These are phyloP conservation scores for Acanthurus lineatus DNA, from an alignment of 2,797 vertebrate species.

Conservation along the genomic window DNA sequence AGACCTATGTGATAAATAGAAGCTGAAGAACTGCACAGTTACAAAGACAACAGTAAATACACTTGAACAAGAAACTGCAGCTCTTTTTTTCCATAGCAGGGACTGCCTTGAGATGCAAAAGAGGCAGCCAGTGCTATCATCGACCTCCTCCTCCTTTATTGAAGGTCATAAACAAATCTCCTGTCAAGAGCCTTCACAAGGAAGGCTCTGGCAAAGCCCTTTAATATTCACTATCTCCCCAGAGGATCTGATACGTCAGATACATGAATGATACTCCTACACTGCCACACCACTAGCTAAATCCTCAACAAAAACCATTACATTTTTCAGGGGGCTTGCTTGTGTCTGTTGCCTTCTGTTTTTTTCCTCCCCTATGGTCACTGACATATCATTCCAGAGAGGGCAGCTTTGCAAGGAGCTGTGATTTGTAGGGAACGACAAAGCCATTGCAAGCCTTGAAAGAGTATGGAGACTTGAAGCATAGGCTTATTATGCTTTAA, in stretches of 20 bases:
- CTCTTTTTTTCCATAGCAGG: slow-evolving; percentile 13
- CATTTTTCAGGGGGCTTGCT: slow-evolving; percentile 71
- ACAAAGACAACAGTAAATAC: slow-evolving; percentile 53
- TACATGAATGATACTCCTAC: slow-evolving; percentile 67
- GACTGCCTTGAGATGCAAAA: slow-evolving; percentile 68
- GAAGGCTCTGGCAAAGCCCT: slow-evolving; percentile 67
- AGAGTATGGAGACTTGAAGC: slow-evolving; percentile 79
- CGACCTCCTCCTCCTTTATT: slow-evolving; percentile 68
- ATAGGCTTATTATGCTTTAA: slow-evolving; percentile 84
- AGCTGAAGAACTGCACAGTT: slow-evolving; percentile 13
- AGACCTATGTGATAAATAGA: slow-evolving; percentile 40
- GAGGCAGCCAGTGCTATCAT: slow-evolving; percentile 61
- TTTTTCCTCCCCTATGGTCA: slow-evolving; percentile 63
- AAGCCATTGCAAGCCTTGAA: slow-evolving; percentile 82
- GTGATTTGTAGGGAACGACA: slow-evolving; percentile 84
- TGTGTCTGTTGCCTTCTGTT: slow-evolving; percentile 67
- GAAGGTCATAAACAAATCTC: slow-evolving; percentile 83
- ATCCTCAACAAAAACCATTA: slow-evolving; percentile 76
- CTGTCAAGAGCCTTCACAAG: slow-evolving; percentile 69
- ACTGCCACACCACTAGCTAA: slow-evolving; percentile 64
- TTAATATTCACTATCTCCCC: slow-evolving; percentile 81
- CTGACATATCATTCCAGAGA: slow-evolving; percentile 71
- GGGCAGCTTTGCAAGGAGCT: slow-evolving; percentile 68
- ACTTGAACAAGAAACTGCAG: slow-evolving; percentile 37
- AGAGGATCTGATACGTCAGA: slow-evolving; percentile 68